phyloP scores from a whole-genome alignment of 1,140 invertebrate genomes.

The Tetramorium alpestre region DNA sequence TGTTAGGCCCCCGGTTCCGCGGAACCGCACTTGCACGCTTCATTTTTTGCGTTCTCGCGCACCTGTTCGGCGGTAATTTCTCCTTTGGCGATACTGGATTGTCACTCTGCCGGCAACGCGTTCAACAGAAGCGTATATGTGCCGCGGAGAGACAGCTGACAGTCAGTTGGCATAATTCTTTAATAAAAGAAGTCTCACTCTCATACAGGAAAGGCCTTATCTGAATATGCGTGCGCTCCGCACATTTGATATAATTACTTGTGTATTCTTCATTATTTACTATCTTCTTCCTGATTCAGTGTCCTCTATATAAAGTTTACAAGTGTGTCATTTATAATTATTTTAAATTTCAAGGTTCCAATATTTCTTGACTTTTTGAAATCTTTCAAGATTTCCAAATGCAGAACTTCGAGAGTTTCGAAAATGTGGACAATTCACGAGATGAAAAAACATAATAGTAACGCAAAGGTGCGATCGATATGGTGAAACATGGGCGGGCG shows the following conservation, averaged over 20 bases:
- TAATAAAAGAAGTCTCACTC: constrained; percentile 15
- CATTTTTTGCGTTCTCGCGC: constrained; percentile 35
- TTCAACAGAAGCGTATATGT: constrained; percentile 11
- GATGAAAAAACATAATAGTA: not conserved
- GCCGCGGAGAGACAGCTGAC: constrained; percentile 42
- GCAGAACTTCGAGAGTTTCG: not conserved
- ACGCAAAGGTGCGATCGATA: constrained; percentile 42
- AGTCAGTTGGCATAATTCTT: constrained; percentile 52
- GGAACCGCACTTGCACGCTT: constrained; percentile 42
- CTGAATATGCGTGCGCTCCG: not conserved
- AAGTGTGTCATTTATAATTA: not conserved
- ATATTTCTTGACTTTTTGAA: no score
- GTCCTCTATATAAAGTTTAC: not conserved
- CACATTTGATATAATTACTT: not conserved
- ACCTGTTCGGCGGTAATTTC: constrained; percentile 52
- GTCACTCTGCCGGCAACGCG: constrained; percentile 19
- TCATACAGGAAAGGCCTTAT: not conserved
- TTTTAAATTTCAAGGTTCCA: not conserved
- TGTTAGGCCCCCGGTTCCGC: not conserved
- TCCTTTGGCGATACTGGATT: constrained; percentile 35
- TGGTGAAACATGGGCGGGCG: constrained; percentile 49
- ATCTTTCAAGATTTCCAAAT: not conserved
- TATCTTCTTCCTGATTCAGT: not conserved
- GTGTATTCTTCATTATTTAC: not conserved
- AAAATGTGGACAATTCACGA: not conserved